Base-by-base conservation (phyloP, 2,113 vertebrate genomes). In the Cathartes aura region DNA sequence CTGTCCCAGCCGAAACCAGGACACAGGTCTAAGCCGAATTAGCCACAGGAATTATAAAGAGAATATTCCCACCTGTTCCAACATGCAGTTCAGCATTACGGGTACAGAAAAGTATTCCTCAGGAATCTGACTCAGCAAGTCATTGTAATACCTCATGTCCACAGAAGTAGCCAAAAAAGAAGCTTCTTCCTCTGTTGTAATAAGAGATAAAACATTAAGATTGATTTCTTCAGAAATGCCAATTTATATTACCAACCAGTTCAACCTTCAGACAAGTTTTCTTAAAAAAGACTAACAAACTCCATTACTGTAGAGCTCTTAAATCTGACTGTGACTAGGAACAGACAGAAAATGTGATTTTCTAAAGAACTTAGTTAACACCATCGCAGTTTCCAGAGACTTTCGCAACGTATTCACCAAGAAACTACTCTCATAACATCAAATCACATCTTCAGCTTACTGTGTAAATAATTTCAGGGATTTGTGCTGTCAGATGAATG, bases 91-190 rank as follows among this genome's bases (percentile, higher is more conserved):
- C 73, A 99, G 82, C 29, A 99, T 98, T 48, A 99, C 97, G 12
- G 99, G 90, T 67, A 99, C 98, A 70, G 99, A 99, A 87, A 98
- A 83, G 48, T 96, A 98, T 78, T 99, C 99, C 32, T 99, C 98
- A 0, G 99, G 99, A 90, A 99, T 75, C 24, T 95, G 93, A 95
- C 98, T 98, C 71, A 99, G 92, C 26, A 99, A 95, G 71, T 98
- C 98, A 93, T 95, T 98, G 93, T 99, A 99, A 80, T 98, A 98
- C 67, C 98, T 97, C 99, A 99, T 99, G 92, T 99, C 98, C 70
- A 99, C 96, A 5, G 98, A 93, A 47, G 93, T 15, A 66, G 94
- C 79, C 36, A 97, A 55, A 94, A 70, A 0, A 16, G 71, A 81
- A 90, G 40, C 27, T 32, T 96, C 93, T 84, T 43, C 55, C 20